Percentiles rank a stretch among this genome's conserved stretches.
Conservation (phyloP, 2,113 vertebrate species). For the Chroicocephalus ridibundus region DNA sequence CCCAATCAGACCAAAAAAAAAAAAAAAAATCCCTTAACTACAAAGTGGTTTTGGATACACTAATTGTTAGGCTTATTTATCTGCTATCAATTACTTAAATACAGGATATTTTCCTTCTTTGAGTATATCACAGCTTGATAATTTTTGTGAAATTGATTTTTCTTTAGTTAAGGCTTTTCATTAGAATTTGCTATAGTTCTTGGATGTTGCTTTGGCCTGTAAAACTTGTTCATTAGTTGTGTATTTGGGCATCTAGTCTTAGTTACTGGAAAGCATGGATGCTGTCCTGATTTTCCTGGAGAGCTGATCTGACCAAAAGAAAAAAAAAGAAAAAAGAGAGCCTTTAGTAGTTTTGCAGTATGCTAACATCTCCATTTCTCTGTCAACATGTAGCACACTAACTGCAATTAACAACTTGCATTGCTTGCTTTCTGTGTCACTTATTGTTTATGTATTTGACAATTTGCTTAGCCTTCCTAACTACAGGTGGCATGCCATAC, state of each 20-base stretch:
- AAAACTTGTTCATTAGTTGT: neutral
- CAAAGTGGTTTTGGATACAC: neutral
- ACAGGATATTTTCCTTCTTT: neutral
- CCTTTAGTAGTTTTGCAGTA: neutral
- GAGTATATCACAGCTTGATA: neutral
- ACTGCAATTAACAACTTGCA: neutral
- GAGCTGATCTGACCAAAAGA: neutral
- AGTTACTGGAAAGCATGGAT: neutral
- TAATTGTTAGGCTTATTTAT: neutral
- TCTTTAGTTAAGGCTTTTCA: neutral
- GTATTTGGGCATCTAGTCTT: neutral
- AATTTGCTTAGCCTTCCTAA: neutral
- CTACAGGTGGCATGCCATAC: neutral
- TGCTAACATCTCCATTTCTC: neutral
- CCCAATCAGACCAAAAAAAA: neutral
- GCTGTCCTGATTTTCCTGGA: neutral
- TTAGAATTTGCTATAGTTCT: neutral
- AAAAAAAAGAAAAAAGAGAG: neutral
- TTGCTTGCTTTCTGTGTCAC: neutral
- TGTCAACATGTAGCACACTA: neutral
- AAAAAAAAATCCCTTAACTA: neutral
- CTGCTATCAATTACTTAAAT: neutral
- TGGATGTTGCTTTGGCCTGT: neutral
- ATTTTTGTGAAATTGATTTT: neutral
- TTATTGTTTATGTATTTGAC: neutral